Conservation (phyloP, 2,797 vertebrate species). For the Denticeps clupeoides region DNA sequence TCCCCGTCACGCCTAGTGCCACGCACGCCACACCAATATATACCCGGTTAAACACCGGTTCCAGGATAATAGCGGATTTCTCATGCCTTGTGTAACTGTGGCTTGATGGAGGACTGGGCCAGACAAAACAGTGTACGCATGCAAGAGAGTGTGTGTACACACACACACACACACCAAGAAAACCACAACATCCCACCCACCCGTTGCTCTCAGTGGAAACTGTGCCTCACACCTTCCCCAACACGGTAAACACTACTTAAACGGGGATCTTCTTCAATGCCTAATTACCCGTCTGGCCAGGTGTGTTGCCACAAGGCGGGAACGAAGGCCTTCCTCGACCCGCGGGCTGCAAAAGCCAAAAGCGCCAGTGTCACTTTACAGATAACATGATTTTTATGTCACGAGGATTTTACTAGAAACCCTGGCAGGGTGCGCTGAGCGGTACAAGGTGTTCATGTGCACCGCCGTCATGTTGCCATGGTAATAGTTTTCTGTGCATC, state of each 20-base stretch:
- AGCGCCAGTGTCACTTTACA: too few species aligned
- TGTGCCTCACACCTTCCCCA: constrained; percentile 10
- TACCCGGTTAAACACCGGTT: constrained; percentile 15
- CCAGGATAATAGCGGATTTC: constrained; percentile 18
- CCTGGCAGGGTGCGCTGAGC: too few species aligned
- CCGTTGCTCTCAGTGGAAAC: constrained; percentile 20
- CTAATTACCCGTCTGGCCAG: constrained; percentile 22
- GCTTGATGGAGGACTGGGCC: constrained; percentile 23
- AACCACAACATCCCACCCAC: constrained; percentile 2
- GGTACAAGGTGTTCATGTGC: too few species aligned
- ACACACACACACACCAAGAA: background rate
- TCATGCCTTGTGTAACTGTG: constrained; percentile 11
- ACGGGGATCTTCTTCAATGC: constrained; percentile 11
- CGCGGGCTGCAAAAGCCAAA: too few species aligned
- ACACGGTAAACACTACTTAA: constrained; percentile 27
- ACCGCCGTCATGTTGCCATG: background rate
- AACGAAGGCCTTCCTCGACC: background rate
- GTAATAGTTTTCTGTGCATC: background rate
- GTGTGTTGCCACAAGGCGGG: constrained; percentile 1
- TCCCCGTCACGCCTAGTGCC: too few species aligned
- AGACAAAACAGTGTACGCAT: constrained; percentile 18
- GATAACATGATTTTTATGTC: too few species aligned
- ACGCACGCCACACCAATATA: too few species aligned
- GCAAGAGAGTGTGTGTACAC: constrained; percentile 10
- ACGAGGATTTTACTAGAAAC: too few species aligned